phyloP scores from a whole-genome alignment of 2,113 vertebrate genomes.

The Tenrec ecaudatus region DNA sequence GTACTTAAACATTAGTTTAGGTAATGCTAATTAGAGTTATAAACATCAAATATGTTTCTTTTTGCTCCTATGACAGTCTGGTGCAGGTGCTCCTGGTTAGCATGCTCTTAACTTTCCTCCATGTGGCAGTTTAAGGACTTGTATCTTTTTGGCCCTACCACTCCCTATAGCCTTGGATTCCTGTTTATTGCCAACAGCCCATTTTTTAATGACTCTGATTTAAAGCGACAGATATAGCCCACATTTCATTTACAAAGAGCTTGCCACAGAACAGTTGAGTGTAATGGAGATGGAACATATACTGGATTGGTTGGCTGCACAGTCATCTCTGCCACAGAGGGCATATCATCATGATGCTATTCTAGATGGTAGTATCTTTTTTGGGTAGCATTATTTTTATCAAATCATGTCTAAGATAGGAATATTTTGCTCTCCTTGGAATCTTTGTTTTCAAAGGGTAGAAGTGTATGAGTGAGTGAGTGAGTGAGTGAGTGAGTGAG shows the following conservation, averaged over 20 bases:
- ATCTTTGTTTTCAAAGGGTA: slow-evolving; percentile 10
- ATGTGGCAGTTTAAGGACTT: background rate
- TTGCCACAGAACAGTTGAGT: slow-evolving; percentile 59
- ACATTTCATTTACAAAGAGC: slow-evolving; percentile 31
- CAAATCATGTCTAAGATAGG: slow-evolving; percentile 60
- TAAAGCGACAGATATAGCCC: slow-evolving; percentile 47
- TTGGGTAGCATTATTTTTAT: background rate
- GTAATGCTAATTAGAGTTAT: slow-evolving; percentile 39
- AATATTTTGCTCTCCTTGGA: slow-evolving; percentile 44
- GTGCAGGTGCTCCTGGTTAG: slow-evolving; percentile 50
- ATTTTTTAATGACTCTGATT: slow-evolving; percentile 51
- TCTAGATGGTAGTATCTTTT: slow-evolving; percentile 21
- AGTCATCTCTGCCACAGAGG: background rate
- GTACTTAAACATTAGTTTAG: slow-evolving; percentile 41
- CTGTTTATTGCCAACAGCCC: background rate
- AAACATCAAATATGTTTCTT: slow-evolving; percentile 42
- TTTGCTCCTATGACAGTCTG: slow-evolving; percentile 44
- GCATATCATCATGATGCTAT: slow-evolving; percentile 38
- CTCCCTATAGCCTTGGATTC: slow-evolving; percentile 22
- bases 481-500: too few relatives aligned
- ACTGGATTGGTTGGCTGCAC: background rate
- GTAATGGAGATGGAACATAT: background rate
- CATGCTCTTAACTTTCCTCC: slow-evolving; percentile 47
- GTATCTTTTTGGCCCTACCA: background rate
- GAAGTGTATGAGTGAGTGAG: background rate